Evolutionary conservation across 2,797 vertebrate genomes (phyloP).

Genomic region (Catharus ustulatus): DNA sequence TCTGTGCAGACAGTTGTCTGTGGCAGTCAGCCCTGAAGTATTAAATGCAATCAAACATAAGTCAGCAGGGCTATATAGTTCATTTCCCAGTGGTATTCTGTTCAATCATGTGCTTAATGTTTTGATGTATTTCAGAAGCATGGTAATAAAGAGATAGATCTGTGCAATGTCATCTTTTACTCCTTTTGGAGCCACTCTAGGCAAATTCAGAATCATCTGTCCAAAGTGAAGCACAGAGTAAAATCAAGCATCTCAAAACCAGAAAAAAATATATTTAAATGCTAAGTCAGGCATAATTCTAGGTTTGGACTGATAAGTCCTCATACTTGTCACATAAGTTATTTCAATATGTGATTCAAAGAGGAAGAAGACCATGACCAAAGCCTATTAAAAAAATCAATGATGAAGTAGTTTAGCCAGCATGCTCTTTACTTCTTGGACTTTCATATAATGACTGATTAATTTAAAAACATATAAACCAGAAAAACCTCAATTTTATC

Average conservation of each 20-base stretch:
- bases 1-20: neutral
- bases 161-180: neutral
- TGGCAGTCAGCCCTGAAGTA: neutral
- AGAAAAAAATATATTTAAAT: neutral
- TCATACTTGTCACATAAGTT: neutral
- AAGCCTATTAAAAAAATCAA: slow-evolving; percentile 3
- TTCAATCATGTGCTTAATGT: slow-evolving; percentile 6
- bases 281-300: neutral
- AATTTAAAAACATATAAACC: neutral
- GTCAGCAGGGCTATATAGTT: neutral
- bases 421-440: neutral
- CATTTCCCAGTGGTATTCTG: neutral
- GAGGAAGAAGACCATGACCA: neutral
- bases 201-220: neutral
- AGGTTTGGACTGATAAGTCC: neutral
- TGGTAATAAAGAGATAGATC: neutral
- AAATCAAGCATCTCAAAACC: neutral
- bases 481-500: neutral
- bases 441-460: neutral
- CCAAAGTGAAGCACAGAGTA: neutral
- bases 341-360: neutral
- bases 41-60: neutral
- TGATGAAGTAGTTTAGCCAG: neutral
- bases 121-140: slow-evolving; percentile 12
- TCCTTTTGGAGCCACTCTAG: neutral